These are phyloP conservation scores for Pipistrellus pygmaeus DNA, from an alignment of 2,797 vertebrate species.

Conservation along the genomic window DNA sequence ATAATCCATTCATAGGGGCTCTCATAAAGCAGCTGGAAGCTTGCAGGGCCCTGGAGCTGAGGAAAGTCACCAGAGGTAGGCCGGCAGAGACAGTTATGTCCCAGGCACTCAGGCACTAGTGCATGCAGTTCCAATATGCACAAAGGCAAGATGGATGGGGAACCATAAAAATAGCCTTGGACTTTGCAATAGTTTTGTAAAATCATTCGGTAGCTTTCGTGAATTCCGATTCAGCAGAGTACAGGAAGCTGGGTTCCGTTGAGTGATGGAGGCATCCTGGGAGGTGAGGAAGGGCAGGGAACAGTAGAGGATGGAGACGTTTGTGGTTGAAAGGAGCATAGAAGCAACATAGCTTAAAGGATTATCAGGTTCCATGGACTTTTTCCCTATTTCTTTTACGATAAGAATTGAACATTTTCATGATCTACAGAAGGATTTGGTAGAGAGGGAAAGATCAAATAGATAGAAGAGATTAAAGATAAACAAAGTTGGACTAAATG, in stretches of 20 bases:
- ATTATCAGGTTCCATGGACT: not conserved
- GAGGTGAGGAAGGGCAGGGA: not conserved
- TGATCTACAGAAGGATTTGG: not conserved
- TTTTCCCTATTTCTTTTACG: not conserved
- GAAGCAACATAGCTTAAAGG: conserved; percentile 1
- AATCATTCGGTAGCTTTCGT: not conserved
- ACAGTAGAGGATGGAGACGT: not conserved
- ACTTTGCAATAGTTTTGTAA: not conserved
- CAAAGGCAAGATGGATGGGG: not conserved
- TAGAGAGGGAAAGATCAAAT: not conserved
- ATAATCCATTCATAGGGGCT: not conserved
- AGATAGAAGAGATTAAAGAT: not conserved
- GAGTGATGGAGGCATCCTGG: not conserved
- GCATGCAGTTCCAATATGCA: not conserved
- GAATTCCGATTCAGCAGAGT: not conserved
- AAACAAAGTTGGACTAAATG: not conserved
- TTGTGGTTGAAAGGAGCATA: not conserved
- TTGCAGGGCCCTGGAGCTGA: not conserved
- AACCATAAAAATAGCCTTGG: not conserved
- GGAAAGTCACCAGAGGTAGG: not conserved
- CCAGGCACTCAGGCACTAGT: accelerated
- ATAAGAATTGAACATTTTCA: not conserved
- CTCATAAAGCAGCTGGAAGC: not conserved
- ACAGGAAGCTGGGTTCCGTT: not conserved
- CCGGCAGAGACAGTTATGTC: not conserved